Evolutionary conservation across 92 coral and sea anemone species (phyloP).

Genomic region (Metridium senile): DNA sequence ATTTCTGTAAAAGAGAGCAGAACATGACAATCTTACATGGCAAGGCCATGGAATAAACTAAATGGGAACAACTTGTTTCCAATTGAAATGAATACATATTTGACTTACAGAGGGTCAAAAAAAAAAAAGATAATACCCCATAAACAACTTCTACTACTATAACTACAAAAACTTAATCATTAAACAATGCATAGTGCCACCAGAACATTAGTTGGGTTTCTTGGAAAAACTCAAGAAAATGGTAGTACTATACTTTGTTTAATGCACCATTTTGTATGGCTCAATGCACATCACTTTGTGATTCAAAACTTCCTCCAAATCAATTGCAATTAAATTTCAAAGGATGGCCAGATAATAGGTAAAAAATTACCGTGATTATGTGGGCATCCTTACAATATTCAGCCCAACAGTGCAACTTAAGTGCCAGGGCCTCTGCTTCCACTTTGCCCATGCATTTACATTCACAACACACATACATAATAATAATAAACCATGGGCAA

Average conservation of each 20-base stretch:
- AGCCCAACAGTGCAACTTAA: background rate
- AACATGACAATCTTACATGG: slow-evolving; percentile 7
- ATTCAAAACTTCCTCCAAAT: slow-evolving; percentile 11
- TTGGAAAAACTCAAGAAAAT: background rate
- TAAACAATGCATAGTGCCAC: background rate
- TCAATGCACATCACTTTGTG: slow-evolving; percentile 4
- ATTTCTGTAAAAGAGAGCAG: slow-evolving; percentile 6
- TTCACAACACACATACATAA: background rate
- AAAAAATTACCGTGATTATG: background rate
- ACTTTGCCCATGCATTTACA: background rate
- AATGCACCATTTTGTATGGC: background rate
- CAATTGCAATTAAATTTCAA: slow-evolving; percentile 22
- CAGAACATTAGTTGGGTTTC: background rate
- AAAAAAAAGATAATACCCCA: background rate
- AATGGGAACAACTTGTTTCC: background rate
- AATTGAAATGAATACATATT: background rate
- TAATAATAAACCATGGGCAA: background rate
- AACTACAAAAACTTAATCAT: background rate
- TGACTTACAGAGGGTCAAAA: slow-evolving; percentile 9
- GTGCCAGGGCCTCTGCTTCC: background rate
- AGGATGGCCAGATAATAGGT: slow-evolving; percentile 1
- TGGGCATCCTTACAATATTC: background rate
- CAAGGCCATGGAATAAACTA: background rate
- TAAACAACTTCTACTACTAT: slow-evolving; percentile 5
- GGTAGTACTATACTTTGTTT: background rate